These are phyloP conservation scores for Limenitis camilla DNA, from an alignment of 2,888 invertebrate species.

Conservation along the genomic window DNA sequence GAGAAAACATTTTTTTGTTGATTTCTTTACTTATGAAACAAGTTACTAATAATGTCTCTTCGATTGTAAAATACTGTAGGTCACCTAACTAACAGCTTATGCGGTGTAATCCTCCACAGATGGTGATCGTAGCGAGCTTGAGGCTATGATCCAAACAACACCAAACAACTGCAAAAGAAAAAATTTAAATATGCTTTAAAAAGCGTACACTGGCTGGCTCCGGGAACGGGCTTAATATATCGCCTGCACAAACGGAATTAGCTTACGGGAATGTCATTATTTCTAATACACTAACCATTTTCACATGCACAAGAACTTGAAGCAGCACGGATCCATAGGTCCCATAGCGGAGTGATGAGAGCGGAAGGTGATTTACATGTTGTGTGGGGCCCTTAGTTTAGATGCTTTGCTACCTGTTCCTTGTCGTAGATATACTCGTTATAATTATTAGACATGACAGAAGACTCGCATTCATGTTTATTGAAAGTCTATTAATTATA, in stretches of 20 bases:
- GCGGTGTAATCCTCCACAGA: conserved; percentile 74
- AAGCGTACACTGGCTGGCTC: conserved; percentile 58
- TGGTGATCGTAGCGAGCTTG: conserved; percentile 76
- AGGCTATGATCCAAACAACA: conserved; percentile 75
- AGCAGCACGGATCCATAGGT: conserved; percentile 63
- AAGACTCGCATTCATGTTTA: no score
- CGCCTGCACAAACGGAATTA: conserved; percentile 69
- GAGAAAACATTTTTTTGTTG: no score
- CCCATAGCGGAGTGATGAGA: conserved; percentile 51
- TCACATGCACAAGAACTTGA: conserved; percentile 42
- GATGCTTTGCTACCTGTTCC: conserved; percentile 42
- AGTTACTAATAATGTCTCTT: conserved; percentile 16
- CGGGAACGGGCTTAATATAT: conserved; percentile 66
- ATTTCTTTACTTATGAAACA: not conserved
- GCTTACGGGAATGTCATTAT: conserved; percentile 68
- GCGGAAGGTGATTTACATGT: conserved; percentile 55
- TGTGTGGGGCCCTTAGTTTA: conserved; percentile 41
- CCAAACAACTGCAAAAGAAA: conserved; percentile 77
- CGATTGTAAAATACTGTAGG: conserved; percentile 29
- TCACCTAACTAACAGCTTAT: conserved; percentile 64
- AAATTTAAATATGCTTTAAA: conserved; percentile 75
- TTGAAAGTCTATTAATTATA: no score
- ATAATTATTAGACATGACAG: no score
- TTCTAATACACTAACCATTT: conserved; percentile 47
- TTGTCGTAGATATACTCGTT: conserved; percentile 30